Conservation (phyloP, 2,113 vertebrate genomes). For the Siniperca knerii region DNA sequence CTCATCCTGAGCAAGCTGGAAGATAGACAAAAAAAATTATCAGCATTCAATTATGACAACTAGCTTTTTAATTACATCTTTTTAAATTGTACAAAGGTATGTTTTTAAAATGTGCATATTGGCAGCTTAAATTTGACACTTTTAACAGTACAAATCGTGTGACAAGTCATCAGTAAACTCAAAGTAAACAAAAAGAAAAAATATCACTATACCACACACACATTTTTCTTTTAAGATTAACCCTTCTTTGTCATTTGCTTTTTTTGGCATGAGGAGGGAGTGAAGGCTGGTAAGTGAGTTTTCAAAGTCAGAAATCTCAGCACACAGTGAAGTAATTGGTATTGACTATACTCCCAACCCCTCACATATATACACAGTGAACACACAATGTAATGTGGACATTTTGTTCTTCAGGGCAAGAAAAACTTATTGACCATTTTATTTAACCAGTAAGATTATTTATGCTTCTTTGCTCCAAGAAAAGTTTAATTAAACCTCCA, state of each 20-base stretch:
- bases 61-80: background rate
- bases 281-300: background rate
- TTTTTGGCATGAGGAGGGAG: background rate
- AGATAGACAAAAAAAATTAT: background rate
- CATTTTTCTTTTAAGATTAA: background rate
- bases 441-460: conserved; percentile 11
- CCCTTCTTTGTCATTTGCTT: background rate
- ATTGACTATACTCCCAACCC: background rate
- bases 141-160: background rate
- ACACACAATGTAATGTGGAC: background rate
- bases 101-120: background rate
- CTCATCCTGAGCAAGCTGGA: conserved; percentile 95
- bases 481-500: background rate
- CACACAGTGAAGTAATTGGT: background rate
- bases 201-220: background rate
- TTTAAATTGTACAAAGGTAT: background rate
- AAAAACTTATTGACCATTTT: background rate
- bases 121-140: background rate
- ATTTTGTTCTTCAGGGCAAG: background rate
- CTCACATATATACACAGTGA: background rate
- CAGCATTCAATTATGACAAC: background rate
- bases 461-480: background rate
- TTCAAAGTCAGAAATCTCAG: background rate
- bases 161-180: background rate
- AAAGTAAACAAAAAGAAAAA: background rate